Evolutionary conservation across 2,888 invertebrate genomes (phyloP).

Genomic region (Lepeophtheirus nordmannii): DNA sequence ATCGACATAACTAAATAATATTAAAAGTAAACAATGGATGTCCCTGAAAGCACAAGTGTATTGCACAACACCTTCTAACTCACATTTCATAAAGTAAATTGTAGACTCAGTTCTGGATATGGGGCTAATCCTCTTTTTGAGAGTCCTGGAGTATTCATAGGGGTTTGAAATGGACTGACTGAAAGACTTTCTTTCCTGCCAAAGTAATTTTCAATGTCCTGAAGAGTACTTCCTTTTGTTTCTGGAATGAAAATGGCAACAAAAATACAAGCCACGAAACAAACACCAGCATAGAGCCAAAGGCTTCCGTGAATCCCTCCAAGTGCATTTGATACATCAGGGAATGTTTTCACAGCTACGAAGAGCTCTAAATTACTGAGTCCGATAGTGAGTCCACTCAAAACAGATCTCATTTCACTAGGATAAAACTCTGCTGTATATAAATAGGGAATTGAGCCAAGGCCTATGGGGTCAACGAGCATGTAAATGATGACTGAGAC

Average conservation of each 20-base stretch:
- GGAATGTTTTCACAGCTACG: constrained; percentile 28
- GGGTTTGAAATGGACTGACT: constrained; percentile 11
- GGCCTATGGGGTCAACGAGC: constrained; percentile 29
- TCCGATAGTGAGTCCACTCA: constrained; percentile 34
- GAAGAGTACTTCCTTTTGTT: constrained; percentile 37
- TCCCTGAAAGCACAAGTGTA: too few species aligned
- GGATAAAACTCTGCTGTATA: constrained; percentile 32
- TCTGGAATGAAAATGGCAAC: constrained; percentile 34
- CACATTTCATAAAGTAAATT: constrained; percentile 1
- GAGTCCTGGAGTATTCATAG: constrained; percentile 9
- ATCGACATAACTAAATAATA: too few species aligned
- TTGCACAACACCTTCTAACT: too few species aligned
- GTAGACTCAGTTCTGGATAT: constrained; percentile 15
- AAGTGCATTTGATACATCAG: constrained; percentile 8
- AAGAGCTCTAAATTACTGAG: constrained; percentile 30
- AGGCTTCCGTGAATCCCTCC: constrained; percentile 31
- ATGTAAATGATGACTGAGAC: constrained; percentile 29
- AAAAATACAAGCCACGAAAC: constrained; percentile 32
- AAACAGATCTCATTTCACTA: constrained; percentile 33
- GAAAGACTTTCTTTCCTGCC: constrained; percentile 11
- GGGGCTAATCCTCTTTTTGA: neutral
- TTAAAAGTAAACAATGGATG: too few species aligned
- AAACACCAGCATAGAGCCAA: constrained; percentile 33
- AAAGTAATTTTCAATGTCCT: constrained; percentile 33
- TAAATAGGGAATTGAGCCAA: constrained; percentile 31